Conservation (phyloP, 2,888 invertebrate species). For the Priocnemis perturbator region DNA sequence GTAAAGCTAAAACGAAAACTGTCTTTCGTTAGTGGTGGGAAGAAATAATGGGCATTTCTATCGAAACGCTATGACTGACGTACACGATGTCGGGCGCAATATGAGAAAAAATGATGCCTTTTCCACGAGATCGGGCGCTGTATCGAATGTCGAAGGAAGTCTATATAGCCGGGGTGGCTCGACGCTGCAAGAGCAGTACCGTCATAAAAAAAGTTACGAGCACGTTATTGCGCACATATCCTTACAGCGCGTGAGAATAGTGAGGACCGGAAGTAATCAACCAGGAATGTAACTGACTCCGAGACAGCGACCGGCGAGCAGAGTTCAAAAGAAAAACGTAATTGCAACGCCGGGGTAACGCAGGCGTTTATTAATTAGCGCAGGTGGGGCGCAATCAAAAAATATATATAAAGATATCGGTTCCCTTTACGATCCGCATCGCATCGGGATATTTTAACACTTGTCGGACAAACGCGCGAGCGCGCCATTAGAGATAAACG, state of each 20-base stretch:
- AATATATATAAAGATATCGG: too few relatives aligned
- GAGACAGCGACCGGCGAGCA: slow-evolving; percentile 24
- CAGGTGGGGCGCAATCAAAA: too few relatives aligned
- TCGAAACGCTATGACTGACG: too few relatives aligned
- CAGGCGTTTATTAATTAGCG: too few relatives aligned
- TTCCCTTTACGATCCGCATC: too few relatives aligned
- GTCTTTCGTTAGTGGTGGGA: too few relatives aligned
- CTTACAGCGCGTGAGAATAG: slow-evolving; percentile 55
- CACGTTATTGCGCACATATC: slow-evolving; percentile 60
- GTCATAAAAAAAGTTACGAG: slow-evolving; percentile 68
- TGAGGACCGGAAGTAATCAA: slow-evolving; percentile 61
- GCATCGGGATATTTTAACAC: too few relatives aligned
- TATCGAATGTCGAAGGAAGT: slow-evolving; percentile 40
- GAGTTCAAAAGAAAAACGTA: too few relatives aligned
- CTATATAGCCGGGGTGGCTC: slow-evolving; percentile 31
- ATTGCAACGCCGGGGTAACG: too few relatives aligned
- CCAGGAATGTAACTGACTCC: slow-evolving; percentile 51
- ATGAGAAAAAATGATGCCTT: slow-evolving; percentile 7
- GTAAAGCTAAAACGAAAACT: too few relatives aligned
- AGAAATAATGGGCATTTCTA: too few relatives aligned
- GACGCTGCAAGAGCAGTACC: slow-evolving; percentile 43
- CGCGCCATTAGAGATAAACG: slow-evolving; percentile 9
- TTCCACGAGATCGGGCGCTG: slow-evolving; percentile 15
- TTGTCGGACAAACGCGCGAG: neutral
- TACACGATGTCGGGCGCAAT: neutral